These are phyloP conservation scores for Rhinopomastus cyanomelas DNA, from an alignment of 2,113 vertebrate species.

Conservation along the genomic window DNA sequence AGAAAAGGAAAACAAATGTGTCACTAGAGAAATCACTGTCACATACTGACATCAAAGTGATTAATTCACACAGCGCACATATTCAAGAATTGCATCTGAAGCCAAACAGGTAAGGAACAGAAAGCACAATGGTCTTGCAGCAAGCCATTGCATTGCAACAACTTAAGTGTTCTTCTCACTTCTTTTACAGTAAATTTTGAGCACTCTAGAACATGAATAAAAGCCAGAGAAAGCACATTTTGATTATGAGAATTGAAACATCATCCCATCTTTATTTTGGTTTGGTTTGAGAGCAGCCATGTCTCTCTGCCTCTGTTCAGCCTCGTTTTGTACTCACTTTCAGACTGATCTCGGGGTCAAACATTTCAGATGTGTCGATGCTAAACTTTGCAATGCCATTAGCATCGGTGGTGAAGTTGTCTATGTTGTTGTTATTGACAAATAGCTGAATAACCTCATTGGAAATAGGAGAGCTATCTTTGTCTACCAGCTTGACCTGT, in stretches of 20 bases:
- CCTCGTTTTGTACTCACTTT: conserved; percentile 53
- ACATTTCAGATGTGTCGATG: conserved; percentile 59
- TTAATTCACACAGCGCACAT: neutral
- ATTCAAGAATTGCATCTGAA: neutral
- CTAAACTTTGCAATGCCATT: conserved; percentile 39
- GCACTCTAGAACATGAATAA: neutral
- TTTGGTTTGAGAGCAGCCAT: neutral
- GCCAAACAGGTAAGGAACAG: neutral
- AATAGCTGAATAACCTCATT: conserved; percentile 58
- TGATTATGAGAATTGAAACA: neutral
- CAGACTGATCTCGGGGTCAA: conserved; percentile 51
- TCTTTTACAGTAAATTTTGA: neutral
- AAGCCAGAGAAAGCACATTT: neutral
- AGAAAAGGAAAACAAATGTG: neutral
- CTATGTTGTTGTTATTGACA: conserved; percentile 35
- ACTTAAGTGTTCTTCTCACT: neutral
- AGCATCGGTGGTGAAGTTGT: conserved; percentile 57
- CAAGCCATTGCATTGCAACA: neutral
- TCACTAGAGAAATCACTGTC: neutral
- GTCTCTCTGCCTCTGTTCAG: neutral
- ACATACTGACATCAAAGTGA: neutral
- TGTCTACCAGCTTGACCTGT: conserved; percentile 56
- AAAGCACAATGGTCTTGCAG: neutral
- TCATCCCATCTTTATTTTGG: neutral
- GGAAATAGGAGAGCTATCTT: conserved; percentile 50